These are phyloP conservation scores for Actinia equina DNA, from an alignment of 64 coral and sea anemone genomes.

Conservation along the genomic window DNA sequence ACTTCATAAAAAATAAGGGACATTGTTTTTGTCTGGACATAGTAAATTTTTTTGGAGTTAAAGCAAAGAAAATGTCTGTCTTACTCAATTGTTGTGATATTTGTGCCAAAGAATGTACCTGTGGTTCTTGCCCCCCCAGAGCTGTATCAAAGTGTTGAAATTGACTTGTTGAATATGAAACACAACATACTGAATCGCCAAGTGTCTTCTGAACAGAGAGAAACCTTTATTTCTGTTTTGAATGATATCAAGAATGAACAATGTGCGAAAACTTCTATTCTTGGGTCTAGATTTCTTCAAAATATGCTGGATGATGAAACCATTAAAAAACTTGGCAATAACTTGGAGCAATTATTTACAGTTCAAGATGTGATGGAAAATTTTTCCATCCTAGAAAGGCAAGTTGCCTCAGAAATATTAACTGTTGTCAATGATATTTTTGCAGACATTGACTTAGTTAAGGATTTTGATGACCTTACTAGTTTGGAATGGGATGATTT, in stretches of 20 bases:
- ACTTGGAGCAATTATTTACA: slow-evolving; percentile 24
- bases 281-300: neutral
- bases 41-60: slow-evolving; percentile 16
- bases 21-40: slow-evolving; percentile 12
- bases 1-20: slow-evolving; percentile 11
- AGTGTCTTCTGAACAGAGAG: slow-evolving; percentile 8
- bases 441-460: slow-evolving; percentile 13
- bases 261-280: neutral
- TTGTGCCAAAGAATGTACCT: slow-evolving; percentile 2
- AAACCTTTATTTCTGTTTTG: slow-evolving; percentile 10
- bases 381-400: slow-evolving; percentile 9
- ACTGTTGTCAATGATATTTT: slow-evolving; percentile 38
- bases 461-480: slow-evolving; percentile 12
- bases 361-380: slow-evolving; percentile 14
- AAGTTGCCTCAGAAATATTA: slow-evolving; percentile 31
- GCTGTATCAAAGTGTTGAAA: slow-evolving; percentile 16
- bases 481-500: neutral
- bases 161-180: slow-evolving; percentile 25
- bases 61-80: neutral
- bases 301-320: neutral
- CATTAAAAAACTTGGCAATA: slow-evolving; percentile 16
- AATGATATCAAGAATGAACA: slow-evolving; percentile 12
- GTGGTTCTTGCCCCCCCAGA: slow-evolving; percentile 17
- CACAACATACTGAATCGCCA: neutral
- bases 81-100: slow-evolving; percentile 40